phyloP scores from a whole-genome alignment of 2,888 invertebrate species.

The Osedax fenrisi region DNA sequence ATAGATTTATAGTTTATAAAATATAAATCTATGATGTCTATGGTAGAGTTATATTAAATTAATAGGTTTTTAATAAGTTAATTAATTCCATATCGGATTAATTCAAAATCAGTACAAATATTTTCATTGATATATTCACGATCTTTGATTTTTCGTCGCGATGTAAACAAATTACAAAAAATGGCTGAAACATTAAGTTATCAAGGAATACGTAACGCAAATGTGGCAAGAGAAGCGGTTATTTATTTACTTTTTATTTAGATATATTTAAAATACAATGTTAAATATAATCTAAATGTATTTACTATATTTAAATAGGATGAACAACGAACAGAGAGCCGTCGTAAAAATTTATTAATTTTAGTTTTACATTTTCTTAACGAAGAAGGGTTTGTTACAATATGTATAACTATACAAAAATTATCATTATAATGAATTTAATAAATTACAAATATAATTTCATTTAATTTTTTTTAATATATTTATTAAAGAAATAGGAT shows the following conservation, averaged over 20 bases:
- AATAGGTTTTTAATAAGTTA: too few relatives aligned
- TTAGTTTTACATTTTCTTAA: slow-evolving; percentile 50
- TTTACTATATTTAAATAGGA: slow-evolving; percentile 43
- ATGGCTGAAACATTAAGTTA: slow-evolving; percentile 45
- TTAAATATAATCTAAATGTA: not conserved
- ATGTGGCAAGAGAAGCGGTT: slow-evolving; percentile 50
- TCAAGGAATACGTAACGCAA: slow-evolving; percentile 47
- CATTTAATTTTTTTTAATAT: not conserved
- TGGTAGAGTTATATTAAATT: too few relatives aligned
- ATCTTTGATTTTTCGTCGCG: not conserved
- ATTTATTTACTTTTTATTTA: slow-evolving; percentile 15
- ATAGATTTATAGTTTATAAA: not conserved
- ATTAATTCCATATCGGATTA: too few relatives aligned
- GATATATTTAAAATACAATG: not conserved
- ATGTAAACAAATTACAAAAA: not conserved
- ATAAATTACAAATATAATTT: not conserved
- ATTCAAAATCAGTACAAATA: not conserved
- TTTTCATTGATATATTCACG: not conserved
- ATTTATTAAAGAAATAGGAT: too few relatives aligned
- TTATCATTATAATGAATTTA: not conserved
- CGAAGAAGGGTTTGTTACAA: slow-evolving; percentile 49
- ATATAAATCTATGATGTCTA: too few relatives aligned
- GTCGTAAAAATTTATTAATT: slow-evolving; percentile 50
- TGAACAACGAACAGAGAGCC: slow-evolving; percentile 46
- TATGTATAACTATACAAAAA: not conserved